Percentiles rank a stretch among this genome's conserved stretches.
Evolutionary conservation across 1,140 invertebrate species (phyloP).

Genomic region (Phenacoccus solenopsis): DNA sequence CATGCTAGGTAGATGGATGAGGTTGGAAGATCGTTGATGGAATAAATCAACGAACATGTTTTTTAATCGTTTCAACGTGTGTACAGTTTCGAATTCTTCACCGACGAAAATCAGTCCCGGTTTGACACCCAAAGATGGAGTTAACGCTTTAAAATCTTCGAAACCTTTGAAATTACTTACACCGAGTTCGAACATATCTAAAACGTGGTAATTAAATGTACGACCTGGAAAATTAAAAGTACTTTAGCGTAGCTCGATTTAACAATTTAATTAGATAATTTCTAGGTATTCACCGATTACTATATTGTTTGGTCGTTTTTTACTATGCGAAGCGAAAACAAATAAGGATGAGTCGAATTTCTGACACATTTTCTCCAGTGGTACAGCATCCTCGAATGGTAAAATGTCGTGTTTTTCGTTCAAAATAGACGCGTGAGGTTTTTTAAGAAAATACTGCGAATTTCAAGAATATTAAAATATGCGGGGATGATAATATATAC

Average conservation of each 20-base stretch:
- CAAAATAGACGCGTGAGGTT: slow-evolving; percentile 64
- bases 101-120: slow-evolving; percentile 89
- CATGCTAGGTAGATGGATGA: slow-evolving; percentile 76
- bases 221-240: slow-evolving; percentile 40
- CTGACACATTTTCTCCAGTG: slow-evolving; percentile 69
- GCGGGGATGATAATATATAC: slow-evolving; percentile 15
- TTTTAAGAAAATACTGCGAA: slow-evolving; percentile 63
- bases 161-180: slow-evolving; percentile 69
- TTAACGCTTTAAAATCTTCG: slow-evolving; percentile 55
- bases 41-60: slow-evolving; percentile 90
- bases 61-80: slow-evolving; percentile 69
- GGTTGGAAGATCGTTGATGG: slow-evolving; percentile 61
- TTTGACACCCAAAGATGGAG: slow-evolving; percentile 71
- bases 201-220: slow-evolving; percentile 73
- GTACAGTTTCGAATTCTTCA: slow-evolving; percentile 71
- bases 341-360: slow-evolving; percentile 85
- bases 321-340: slow-evolving; percentile 76
- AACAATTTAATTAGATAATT: background rate
- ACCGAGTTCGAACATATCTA: slow-evolving; percentile 95
- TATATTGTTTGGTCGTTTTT: slow-evolving; percentile 90
- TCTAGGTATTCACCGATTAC: slow-evolving; percentile 48
- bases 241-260: background rate
- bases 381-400: slow-evolving; percentile 70
- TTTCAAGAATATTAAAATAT: slow-evolving; percentile 24
- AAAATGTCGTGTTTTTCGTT: slow-evolving; percentile 70